Conservation (phyloP, 2,797 vertebrate genomes). For the Takifugu rubripes region DNA sequence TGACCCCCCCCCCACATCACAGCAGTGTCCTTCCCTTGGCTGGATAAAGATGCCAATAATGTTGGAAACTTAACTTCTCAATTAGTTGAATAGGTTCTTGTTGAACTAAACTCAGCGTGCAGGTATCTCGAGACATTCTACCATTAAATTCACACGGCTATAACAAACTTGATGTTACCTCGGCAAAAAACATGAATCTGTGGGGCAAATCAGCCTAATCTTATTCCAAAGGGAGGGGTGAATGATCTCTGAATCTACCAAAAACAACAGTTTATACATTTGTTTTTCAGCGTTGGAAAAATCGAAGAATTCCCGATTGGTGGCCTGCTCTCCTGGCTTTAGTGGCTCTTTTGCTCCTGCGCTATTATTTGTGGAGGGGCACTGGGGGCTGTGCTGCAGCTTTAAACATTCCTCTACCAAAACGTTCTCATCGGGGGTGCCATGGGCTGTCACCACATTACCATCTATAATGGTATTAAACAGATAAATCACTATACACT, state of each 20-base stretch:
- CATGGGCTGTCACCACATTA: conserved; percentile 17
- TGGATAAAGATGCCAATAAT: background rate
- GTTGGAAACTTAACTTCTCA: background rate
- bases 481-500: background rate
- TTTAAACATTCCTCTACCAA: conserved; percentile 76
- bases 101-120: too few relatives aligned
- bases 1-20: conserved; percentile 26
- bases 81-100: too few relatives aligned
- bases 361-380: conserved; percentile 95
- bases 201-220: too few relatives aligned
- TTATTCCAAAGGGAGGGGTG: too few relatives aligned
- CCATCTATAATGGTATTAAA: background rate
- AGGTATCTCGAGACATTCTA: too few relatives aligned
- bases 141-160: too few relatives aligned
- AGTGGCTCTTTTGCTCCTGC: conserved; percentile 86
- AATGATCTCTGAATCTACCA: too few relatives aligned
- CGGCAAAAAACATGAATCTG: too few relatives aligned
- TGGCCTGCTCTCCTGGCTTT: conserved; percentile 69
- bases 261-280: background rate
- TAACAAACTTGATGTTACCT: too few relatives aligned
- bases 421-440: conserved; percentile 6
- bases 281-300: conserved; percentile 15
- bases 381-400: conserved; percentile 85
- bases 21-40: conserved; percentile 1
- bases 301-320: conserved; percentile 44